Conservation (phyloP, 2,888 invertebrate species). For the Parochlus steinenii region DNA sequence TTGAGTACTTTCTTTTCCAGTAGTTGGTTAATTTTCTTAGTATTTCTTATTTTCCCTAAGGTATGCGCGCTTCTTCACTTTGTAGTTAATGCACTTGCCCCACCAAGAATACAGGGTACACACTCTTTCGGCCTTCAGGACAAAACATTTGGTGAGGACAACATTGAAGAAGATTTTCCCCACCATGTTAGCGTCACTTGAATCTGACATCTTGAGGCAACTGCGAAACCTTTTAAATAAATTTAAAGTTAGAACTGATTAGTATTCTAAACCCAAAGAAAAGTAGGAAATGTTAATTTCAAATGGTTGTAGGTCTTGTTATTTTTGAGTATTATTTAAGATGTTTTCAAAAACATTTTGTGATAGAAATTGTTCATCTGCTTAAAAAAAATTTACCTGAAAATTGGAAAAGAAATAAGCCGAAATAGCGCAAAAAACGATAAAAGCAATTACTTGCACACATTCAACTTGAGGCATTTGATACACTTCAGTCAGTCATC, state of each 20-base stretch:
- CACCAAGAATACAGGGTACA: constrained; percentile 66
- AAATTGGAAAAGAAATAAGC: too few relatives aligned
- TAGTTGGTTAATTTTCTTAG: constrained; percentile 16
- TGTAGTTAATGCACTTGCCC: constrained; percentile 59
- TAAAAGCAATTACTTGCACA: too few relatives aligned
- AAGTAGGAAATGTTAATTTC: too few relatives aligned
- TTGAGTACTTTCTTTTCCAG: constrained; percentile 7
- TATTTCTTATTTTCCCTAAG: constrained; percentile 47
- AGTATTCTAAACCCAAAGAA: constrained; percentile 9
- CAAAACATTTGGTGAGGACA: constrained; percentile 87
- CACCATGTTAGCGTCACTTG: constrained; percentile 74
- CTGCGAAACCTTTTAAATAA: constrained; percentile 80
- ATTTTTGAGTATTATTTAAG: too few relatives aligned
- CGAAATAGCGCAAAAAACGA: too few relatives aligned
- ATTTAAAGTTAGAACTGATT: constrained; percentile 16
- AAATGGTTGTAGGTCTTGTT: too few relatives aligned
- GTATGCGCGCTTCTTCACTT: constrained; percentile 51
- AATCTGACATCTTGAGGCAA: constrained; percentile 75
- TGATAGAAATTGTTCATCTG: too few relatives aligned
- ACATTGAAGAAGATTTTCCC: constrained; percentile 90
- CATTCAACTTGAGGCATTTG: too few relatives aligned
- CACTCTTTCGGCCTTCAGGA: constrained; percentile 57
- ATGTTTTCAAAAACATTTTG: too few relatives aligned
- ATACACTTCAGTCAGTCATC: too few relatives aligned
- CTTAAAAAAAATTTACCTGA: too few relatives aligned